Evolutionary conservation across 2,888 invertebrate genomes (phyloP).

Genomic region (Zootermopsis nevadensis): DNA sequence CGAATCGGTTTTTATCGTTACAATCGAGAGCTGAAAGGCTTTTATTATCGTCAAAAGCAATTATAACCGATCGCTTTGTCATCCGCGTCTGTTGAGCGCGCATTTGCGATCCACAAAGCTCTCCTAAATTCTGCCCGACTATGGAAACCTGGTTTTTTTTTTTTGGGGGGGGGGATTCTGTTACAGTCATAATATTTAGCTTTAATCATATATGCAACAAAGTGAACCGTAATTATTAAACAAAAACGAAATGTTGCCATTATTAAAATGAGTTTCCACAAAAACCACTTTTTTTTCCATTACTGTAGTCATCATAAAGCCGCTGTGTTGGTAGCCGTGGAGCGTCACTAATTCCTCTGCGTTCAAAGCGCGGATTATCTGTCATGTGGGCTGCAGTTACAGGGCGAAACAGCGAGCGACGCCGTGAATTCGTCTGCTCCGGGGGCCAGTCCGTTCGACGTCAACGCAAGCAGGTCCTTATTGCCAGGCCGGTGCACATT

Average conservation of each 20-base stretch:
- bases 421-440: too few relatives aligned
- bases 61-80: too few relatives aligned
- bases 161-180: background rate
- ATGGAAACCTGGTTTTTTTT: too few relatives aligned
- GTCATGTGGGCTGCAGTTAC: too few relatives aligned
- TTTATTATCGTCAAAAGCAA: too few relatives aligned
- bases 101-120: background rate
- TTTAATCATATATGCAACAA: conserved; percentile 11
- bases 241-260: conserved; percentile 13
- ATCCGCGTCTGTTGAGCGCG: background rate
- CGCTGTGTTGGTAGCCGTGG: background rate
- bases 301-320: conserved; percentile 29
- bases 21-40: too few relatives aligned
- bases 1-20: too few relatives aligned
- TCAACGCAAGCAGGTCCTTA: too few relatives aligned
- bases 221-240: conserved; percentile 19
- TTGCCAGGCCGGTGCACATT: too few relatives aligned
- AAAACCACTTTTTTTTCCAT: conserved; percentile 8
- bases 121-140: background rate
- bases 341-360: conserved; percentile 26
- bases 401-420: too few relatives aligned
- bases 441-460: too few relatives aligned
- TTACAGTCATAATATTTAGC: background rate
- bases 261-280: conserved; percentile 40
- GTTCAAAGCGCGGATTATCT: conserved; percentile 41